These are phyloP conservation scores for Beroe forskalii DNA, from an alignment of 37 sponge, comb jelly and placozoan species.

Conservation along the genomic window DNA sequence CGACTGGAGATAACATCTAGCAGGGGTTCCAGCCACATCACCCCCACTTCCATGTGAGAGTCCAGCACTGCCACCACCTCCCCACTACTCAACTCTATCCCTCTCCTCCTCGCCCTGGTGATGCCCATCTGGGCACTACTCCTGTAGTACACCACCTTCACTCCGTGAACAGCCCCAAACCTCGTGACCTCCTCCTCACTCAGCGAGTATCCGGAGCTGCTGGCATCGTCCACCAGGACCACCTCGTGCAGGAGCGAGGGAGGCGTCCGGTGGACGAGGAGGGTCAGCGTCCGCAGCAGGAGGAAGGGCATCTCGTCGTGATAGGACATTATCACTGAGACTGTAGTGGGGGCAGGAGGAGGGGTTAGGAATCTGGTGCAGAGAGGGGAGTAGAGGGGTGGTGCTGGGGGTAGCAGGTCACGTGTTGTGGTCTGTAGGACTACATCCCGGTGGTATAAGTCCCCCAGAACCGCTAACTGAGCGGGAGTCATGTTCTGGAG, in stretches of 20 bases:
- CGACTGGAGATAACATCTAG: background rate
- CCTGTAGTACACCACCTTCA: background rate
- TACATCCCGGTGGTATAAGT: background rate
- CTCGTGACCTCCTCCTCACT: background rate
- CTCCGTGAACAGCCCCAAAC: background rate
- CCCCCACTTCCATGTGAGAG: constrained; percentile 18
- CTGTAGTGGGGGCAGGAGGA: background rate
- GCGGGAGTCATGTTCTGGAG: background rate
- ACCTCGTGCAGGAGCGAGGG: background rate
- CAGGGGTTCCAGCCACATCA: constrained; percentile 34
- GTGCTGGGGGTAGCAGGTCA: background rate
- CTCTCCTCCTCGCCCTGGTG: background rate
- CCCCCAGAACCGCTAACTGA: background rate
- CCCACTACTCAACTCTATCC: background rate
- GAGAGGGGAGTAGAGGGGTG: background rate
- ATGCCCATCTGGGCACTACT: background rate
- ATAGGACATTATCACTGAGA: background rate
- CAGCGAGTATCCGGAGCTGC: background rate
- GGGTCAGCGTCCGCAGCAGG: constrained; percentile 13
- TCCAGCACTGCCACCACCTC: constrained; percentile 5
- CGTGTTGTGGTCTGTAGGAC: background rate
- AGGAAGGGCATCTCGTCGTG: background rate
- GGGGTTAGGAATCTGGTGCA: background rate
- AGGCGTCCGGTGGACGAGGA: background rate
- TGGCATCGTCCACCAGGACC: background rate